Conservation (phyloP, 92 coral and sea anemone species). For the Hydrozoanthus gracilis region DNA sequence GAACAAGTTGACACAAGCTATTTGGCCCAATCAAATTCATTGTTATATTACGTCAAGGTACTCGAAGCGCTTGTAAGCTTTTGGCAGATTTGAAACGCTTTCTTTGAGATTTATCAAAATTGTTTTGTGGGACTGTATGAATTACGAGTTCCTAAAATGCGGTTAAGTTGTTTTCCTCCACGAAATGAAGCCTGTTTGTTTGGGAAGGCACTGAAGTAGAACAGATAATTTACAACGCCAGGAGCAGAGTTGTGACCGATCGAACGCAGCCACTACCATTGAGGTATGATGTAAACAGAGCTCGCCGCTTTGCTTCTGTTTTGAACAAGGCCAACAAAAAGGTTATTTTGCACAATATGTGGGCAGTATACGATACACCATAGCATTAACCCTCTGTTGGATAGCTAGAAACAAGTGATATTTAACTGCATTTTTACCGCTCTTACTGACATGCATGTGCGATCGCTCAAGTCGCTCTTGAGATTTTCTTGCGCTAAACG, state of each 20-base stretch:
- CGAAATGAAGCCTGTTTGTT: conserved; percentile 6
- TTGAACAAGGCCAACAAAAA: conserved; percentile 26
- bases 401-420: conserved; percentile 8
- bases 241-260: conserved; percentile 27
- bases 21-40: conserved; percentile 23
- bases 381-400: conserved; percentile 43
- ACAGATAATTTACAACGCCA: conserved; percentile 4
- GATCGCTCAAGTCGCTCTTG: neutral
- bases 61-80: conserved; percentile 40
- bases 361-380: conserved; percentile 36
- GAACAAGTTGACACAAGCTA: conserved; percentile 22
- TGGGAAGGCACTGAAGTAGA: conserved; percentile 27
- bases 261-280: conserved; percentile 4
- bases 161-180: conserved; percentile 11
- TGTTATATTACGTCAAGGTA: conserved; percentile 20
- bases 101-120: conserved; percentile 43
- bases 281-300: neutral
- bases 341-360: conserved; percentile 38
- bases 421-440: neutral
- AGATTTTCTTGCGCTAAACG: conserved; percentile 2
- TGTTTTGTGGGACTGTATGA: conserved; percentile 28
- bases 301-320: conserved; percentile 2
- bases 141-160: conserved; percentile 28
- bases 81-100: conserved; percentile 35
- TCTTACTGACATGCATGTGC: neutral